Percentiles rank a stretch among this genome's conserved stretches.
Evolutionary conservation across 2,797 vertebrate species (phyloP).

Genomic region (Sebastes taczanowskii): DNA sequence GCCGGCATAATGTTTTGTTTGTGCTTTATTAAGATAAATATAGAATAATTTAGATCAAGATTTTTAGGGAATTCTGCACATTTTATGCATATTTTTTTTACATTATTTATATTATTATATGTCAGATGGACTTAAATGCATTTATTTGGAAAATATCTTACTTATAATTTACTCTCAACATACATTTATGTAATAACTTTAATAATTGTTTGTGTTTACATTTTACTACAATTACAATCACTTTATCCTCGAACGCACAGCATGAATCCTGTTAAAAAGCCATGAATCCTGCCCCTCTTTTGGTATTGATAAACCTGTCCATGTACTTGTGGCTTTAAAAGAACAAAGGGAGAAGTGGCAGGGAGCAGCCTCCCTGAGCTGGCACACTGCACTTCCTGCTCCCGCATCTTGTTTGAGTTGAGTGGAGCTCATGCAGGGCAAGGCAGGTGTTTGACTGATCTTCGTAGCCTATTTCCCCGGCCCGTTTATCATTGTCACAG

Average conservation of each 20-base stretch:
- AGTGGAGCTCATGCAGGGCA: conserved; percentile 55
- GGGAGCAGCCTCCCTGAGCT: conserved; percentile 19
- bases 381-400: conserved; percentile 51
- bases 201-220: not conserved
- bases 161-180: not conserved
- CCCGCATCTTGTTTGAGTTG: conserved; percentile 76
- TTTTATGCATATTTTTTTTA: not conserved
- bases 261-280: not conserved
- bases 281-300: not conserved
- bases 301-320: conserved; percentile 8
- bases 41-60: not conserved
- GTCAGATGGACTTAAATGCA: not conserved
- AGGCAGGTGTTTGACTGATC: conserved; percentile 79
- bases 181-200: not conserved
- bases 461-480: conserved; percentile 58
- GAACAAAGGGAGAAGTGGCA: conserved; percentile 34
- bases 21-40: not conserved
- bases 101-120: not conserved
- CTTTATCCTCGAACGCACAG: not conserved
- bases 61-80: not conserved
- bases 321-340: not conserved
- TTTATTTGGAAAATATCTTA: not conserved
- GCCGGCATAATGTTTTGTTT: not conserved
- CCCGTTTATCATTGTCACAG: conserved; percentile 79
- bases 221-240: not conserved